These are phyloP conservation scores for Sarcophaga subvicina DNA, from an alignment of 2,888 invertebrate genomes.

Conservation along the genomic window DNA sequence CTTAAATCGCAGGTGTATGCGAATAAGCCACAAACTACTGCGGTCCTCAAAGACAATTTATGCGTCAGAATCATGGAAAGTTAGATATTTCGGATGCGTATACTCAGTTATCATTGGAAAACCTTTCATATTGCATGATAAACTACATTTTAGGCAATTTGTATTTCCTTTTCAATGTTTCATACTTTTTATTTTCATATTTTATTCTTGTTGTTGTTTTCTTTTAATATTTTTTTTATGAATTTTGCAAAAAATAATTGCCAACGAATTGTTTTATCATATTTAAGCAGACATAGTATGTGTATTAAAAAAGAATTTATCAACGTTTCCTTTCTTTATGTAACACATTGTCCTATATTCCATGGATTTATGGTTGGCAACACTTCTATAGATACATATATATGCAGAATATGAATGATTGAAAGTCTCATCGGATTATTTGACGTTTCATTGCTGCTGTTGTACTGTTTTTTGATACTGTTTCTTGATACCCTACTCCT, in stretches of 20 bases:
- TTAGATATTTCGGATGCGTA: no score
- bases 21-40: no score
- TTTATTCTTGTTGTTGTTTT: no score
- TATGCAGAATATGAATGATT: slow-evolving; percentile 3
- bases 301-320: not conserved
- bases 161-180: not conserved
- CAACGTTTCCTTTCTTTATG: not conserved
- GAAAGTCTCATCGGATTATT: slow-evolving; percentile 12
- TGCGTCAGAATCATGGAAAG: no score
- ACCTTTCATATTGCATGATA: no score
- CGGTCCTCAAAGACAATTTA: no score
- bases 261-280: not conserved
- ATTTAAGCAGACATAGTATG: not conserved
- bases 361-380: not conserved
- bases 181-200: not conserved
- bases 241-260: not conserved
- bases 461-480: not conserved
- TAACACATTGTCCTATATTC: not conserved
- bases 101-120: no score
- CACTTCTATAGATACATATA: not conserved
- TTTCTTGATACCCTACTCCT: not conserved
- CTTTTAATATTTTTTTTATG: not conserved
- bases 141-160: no score
- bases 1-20: no score
- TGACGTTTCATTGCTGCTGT: slow-evolving; percentile 21